Conservation (phyloP, 1,140 invertebrate species). For the Drosophila eugracilis region DNA sequence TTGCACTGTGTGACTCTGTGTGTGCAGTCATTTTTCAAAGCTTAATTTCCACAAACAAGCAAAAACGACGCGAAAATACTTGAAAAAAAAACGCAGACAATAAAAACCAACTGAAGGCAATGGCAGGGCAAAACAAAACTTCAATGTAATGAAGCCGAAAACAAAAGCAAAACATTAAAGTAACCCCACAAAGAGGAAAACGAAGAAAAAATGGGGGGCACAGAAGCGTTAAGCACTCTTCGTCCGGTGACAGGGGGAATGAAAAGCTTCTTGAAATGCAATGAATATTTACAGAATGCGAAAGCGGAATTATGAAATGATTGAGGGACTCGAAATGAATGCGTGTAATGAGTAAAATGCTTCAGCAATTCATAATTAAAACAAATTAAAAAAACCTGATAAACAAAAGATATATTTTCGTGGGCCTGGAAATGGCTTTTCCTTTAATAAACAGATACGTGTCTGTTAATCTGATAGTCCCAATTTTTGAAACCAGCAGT, state of each 20-base stretch:
- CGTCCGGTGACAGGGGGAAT: slow-evolving; percentile 25
- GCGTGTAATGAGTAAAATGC: slow-evolving; percentile 1
- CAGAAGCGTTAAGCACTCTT: slow-evolving; percentile 16
- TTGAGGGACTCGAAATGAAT: slow-evolving; percentile 9
- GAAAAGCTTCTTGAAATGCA: slow-evolving; percentile 23
- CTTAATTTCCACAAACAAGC: slow-evolving; percentile 75
- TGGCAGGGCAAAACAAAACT: slow-evolving; percentile 42
- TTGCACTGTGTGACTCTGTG: slow-evolving; percentile 26
- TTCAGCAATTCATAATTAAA: slow-evolving; percentile 21
- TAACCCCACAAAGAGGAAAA: slow-evolving; percentile 20
- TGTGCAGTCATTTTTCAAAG: slow-evolving; percentile 73
- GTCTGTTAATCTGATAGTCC: too few relatives aligned
- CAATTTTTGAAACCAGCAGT: too few relatives aligned
- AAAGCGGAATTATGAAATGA: slow-evolving; percentile 29
- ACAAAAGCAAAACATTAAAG: slow-evolving; percentile 40
- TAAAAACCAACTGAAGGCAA: slow-evolving; percentile 35
- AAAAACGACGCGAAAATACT: slow-evolving; percentile 39
- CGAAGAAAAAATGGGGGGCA: not conserved
- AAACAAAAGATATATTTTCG: not conserved
- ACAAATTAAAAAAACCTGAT: slow-evolving; percentile 7
- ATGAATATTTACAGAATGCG: slow-evolving; percentile 46
- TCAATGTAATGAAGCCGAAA: slow-evolving; percentile 54
- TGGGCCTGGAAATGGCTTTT: too few relatives aligned
- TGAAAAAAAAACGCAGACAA: slow-evolving; percentile 30
- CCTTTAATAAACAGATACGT: too few relatives aligned